Evolutionary conservation across 2,797 vertebrate genomes (phyloP).

Genomic region (Helarctos malayanus): DNA sequence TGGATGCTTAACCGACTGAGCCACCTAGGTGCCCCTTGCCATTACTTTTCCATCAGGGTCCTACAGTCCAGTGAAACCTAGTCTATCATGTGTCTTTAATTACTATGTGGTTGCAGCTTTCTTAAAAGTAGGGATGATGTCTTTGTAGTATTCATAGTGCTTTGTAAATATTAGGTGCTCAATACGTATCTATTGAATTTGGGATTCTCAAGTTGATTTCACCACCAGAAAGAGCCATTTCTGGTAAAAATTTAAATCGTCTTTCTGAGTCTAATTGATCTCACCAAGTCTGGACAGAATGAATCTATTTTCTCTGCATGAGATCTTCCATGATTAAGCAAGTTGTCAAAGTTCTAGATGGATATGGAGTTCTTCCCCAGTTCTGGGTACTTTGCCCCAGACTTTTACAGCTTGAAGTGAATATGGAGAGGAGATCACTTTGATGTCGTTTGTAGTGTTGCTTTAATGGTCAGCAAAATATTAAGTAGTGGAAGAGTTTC

Average conservation of each 20-base stretch:
- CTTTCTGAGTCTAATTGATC: not conserved
- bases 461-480: not conserved
- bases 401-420: not conserved
- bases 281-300: not conserved
- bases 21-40: not conserved
- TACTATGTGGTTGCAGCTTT: not conserved
- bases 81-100: not conserved
- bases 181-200: not conserved
- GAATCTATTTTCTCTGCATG: not conserved
- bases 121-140: not conserved
- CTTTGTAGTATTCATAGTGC: not conserved
- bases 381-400: not conserved
- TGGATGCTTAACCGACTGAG: not conserved
- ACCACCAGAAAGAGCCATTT: not conserved
- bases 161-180: slow-evolving; percentile 33
- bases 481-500: not conserved
- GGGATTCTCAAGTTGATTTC: slow-evolving; percentile 14
- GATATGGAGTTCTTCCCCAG: not conserved
- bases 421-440: not conserved
- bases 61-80: not conserved
- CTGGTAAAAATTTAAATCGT: slow-evolving; percentile 18
- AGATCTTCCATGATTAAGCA: not conserved
- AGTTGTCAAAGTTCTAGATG: not conserved
- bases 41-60: not conserved
- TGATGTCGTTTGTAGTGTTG: not conserved